phyloP scores from a whole-genome alignment of 1,140 invertebrate species.

The Aphelinus atriplicis region DNA sequence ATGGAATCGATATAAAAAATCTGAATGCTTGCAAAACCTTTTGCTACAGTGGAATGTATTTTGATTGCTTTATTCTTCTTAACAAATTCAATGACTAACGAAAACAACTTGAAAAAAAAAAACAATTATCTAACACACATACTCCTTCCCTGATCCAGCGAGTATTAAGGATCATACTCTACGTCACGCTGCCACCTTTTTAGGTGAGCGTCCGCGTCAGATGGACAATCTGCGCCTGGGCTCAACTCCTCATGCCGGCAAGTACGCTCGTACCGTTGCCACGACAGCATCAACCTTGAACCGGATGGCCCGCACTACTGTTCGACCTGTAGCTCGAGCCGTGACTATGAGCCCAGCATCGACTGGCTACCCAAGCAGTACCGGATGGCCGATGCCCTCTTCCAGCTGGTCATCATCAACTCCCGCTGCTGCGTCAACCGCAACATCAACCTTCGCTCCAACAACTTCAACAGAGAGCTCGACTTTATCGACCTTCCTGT shows the following conservation, averaged over 20 bases:
- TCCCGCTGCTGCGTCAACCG: constrained; percentile 36
- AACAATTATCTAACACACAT: not conserved
- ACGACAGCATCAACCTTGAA: constrained; percentile 54
- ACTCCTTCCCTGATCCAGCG: constrained; percentile 56
- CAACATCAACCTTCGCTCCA: constrained; percentile 38
- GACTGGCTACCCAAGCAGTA: constrained; percentile 46
- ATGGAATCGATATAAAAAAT: too few species aligned
- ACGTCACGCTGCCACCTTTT: constrained; percentile 70
- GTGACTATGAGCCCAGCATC: constrained; percentile 46
- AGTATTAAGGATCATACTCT: constrained; percentile 72
- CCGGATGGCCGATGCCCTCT: constrained; percentile 46
- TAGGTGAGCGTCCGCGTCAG: constrained; percentile 69
- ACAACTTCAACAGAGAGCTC: constrained; percentile 45
- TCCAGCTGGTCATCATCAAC: constrained; percentile 19
- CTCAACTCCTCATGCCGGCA: constrained; percentile 41
- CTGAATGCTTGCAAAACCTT: too few species aligned
- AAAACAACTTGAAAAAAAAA: constrained; percentile 7
- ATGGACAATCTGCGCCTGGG: constrained; percentile 53
- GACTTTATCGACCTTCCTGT: constrained; percentile 55
- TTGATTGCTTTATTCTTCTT: too few species aligned
- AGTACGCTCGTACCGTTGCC: constrained; percentile 44
- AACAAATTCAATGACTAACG: too few species aligned
- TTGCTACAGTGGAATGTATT: too few species aligned
- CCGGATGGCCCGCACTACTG: constrained; percentile 59
- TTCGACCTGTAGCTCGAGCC: constrained; percentile 57